phyloP scores from a whole-genome alignment of 1,140 invertebrate species.

The Aphaenogaster rudis region DNA sequence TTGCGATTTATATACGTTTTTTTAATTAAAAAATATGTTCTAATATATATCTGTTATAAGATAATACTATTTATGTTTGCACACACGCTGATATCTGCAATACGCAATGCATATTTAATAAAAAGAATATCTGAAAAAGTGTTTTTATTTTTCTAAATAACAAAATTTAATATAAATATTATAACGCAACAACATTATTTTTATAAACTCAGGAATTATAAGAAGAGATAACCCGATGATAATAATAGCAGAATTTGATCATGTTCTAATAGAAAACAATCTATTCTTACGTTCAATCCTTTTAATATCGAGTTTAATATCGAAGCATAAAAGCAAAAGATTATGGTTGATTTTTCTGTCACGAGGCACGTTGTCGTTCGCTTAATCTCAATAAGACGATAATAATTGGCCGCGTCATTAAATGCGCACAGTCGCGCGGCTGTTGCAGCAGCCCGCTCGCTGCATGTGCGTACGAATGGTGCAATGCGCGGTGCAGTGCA shows the following conservation, averaged over 20 bases:
- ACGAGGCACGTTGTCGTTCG: constrained; percentile 51
- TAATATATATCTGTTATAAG: not conserved
- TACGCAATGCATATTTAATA: not conserved
- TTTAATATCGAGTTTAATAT: not conserved
- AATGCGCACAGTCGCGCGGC: constrained; percentile 68
- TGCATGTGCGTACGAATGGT: constrained; percentile 6
- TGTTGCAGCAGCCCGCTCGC: constrained; percentile 47
- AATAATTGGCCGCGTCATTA: constrained; percentile 79
- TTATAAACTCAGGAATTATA: not conserved
- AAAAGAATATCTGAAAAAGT: not conserved
- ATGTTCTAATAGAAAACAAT: constrained; percentile 1
- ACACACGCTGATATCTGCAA: not conserved
- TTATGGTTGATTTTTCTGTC: not conserved
- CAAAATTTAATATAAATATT: not conserved
- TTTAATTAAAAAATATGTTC: not conserved
- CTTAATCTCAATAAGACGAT: constrained; percentile 75
- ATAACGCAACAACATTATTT: not conserved
- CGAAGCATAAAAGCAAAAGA: not conserved
- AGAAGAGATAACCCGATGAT: not conserved
- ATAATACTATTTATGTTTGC: not conserved
- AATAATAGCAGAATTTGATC: not conserved
- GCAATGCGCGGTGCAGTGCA: not conserved
- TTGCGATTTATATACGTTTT: not conserved
- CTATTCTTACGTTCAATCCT: not conserved
- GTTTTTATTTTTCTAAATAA: not conserved